Conservation (phyloP, 1,140 invertebrate genomes). For the Drosophila nigrodunni region DNA sequence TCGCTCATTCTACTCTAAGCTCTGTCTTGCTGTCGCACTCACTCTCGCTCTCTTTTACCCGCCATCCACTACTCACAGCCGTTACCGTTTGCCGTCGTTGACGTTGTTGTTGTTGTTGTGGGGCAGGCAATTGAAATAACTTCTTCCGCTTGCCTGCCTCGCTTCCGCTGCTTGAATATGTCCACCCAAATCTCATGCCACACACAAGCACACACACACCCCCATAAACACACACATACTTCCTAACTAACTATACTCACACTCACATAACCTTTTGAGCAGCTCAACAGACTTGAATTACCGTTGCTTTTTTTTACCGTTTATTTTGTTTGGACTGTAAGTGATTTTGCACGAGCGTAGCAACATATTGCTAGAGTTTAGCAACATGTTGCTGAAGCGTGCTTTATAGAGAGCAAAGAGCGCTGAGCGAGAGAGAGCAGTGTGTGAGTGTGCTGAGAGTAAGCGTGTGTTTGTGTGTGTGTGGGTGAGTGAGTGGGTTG, state of each 20-base stretch:
- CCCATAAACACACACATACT: constrained; percentile 16
- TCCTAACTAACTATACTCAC: not conserved
- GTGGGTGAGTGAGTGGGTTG: not conserved
- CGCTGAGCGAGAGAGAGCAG: not conserved
- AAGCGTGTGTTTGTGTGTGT: constrained; percentile 9
- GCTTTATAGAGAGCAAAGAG: constrained; percentile 54
- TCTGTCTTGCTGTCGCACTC: constrained; percentile 2
- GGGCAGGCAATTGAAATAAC: constrained; percentile 80
- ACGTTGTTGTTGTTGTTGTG: constrained; percentile 28
- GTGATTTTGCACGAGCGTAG: constrained; percentile 65
- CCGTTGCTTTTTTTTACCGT: constrained; percentile 65
- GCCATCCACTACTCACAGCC: not conserved
- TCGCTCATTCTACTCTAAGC: not conserved
- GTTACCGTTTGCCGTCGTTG: not conserved
- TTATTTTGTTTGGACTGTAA: constrained; percentile 72
- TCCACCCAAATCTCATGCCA: constrained; percentile 62
- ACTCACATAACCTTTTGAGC: constrained; percentile 49
- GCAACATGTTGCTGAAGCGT: constrained; percentile 63
- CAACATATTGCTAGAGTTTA: constrained; percentile 63
- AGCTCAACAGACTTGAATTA: constrained; percentile 66
- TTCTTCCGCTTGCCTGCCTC: constrained; percentile 79
- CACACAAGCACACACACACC: constrained; percentile 17
- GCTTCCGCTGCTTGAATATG: constrained; percentile 80
- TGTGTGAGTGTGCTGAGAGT: constrained; percentile 2
- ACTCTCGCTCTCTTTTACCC: not conserved